Base-by-base conservation (phyloP, 2,888 invertebrate species). In the Spilarctia lutea region DNA sequence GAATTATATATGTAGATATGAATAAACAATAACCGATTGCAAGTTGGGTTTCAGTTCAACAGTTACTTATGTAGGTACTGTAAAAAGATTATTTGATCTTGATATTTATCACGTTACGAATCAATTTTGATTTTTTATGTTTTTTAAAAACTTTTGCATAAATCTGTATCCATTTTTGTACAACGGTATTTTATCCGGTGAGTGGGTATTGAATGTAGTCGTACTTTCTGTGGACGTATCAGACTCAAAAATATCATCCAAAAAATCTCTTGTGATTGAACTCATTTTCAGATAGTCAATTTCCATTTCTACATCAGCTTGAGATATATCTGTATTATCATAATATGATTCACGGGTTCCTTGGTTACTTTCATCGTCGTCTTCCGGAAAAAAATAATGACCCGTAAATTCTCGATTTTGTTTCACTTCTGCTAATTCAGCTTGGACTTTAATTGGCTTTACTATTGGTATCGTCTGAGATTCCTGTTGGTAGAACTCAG, bases 361-460 rank as follows among this genome's bases (percentile, higher is more conserved):
- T 45, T 79, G 85, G 35, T 77, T 87, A 56, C 73, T 79, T 67
- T 90, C 89, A 48, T 90, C 91, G 56, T 84, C 88, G n/a, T 94
- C 94, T 88, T 95, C 95, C 70, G 95, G 95, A 75, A 95, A 95
- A 84, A 96, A 96, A 74, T 93, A 95, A 84, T 95, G 94, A 3
- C 95, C 95, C 45, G 94, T 93, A 75, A 93, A 93, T 70, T 94
- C 93, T 42, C 85, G 80, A 82, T 94, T 94, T 71, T 82, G 79
- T 78, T 88, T 90, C 3, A 91, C 78, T 88, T 92, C 89, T 33
- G 92, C 91, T 35, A 94, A 78, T 83, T 94, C 93, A n/a, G 94
- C 93, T 83, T 93, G 92, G 56, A 95, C 89, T 87, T 90, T 93
- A 7, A 94, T 81, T 16, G 94, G 92, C 75, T 83, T 91, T 7